Base-by-base conservation (phyloP, 2,888 invertebrate species). In the Drepana falcataria region DNA sequence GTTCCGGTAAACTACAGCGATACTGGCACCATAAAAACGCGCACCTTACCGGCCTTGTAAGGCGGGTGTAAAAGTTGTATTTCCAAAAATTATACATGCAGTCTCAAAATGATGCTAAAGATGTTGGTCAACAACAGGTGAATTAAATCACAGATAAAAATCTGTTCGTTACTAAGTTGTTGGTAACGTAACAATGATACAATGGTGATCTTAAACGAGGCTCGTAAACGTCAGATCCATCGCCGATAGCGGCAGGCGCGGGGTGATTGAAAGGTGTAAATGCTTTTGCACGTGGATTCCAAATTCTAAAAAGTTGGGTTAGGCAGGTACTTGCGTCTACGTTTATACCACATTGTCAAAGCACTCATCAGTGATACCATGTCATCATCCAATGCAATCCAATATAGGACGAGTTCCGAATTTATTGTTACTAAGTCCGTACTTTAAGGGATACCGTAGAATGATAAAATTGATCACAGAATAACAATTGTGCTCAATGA, bases 1-100 rank as follows among this genome's bases (percentile, higher is more conserved):
- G 86, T 87, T 88, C 85, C 86, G 85, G 83, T 85, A 83, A 83
- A 81, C 79, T 77, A 79, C 75, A 73, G 74, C 65, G 72, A 81
- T 75, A 73, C 68, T 63, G 59, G 68, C 65, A 70, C 69, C 69
- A 77, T 74, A 82, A 81, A 82, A 79, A 4, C 44, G 9, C 5
- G 44, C 44, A 9, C 9, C 44, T 44, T 2, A 9, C 44, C 56
- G 47, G 51, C 55, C 48, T 3, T 44, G 7, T 9, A 44, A 44
- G 44, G 44, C 9, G 6, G 9, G 44, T 2, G 6, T 44, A 9
- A 44, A 9, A 44, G 9, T 44, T 44, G 44, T 9, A 44, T 44
- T 44, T 44, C 44, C 44, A 9, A 44, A 44, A 44, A 44, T 44
- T 6, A 44, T 53, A 62, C 56, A 58, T 64, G 63, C 63, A 56